A percentile compares a stretch with the other conserved stretches of the same genome.
Conservation (phyloP, 2,888 invertebrate genomes). For the Muschampia plurimacula region DNA sequence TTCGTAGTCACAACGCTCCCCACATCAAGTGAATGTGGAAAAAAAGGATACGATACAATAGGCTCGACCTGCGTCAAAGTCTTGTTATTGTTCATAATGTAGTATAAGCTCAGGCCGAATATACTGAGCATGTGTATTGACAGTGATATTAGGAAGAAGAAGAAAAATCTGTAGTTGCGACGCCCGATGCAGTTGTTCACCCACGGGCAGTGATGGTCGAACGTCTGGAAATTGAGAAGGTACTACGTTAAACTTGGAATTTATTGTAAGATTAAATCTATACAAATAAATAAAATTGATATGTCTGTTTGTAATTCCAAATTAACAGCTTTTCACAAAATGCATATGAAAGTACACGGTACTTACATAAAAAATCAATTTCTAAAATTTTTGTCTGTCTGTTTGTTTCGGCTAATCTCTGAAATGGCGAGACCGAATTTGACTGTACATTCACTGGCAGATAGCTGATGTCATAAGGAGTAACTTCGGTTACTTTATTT, state of each 20-base stretch:
- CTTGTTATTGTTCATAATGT: constrained; percentile 94
- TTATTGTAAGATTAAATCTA: too few relatives aligned
- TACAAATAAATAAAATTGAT: too few relatives aligned
- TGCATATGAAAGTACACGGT: too few relatives aligned
- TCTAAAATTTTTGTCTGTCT: too few relatives aligned
- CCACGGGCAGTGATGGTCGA: constrained; percentile 99
- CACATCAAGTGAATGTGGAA: neutral
- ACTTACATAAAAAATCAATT: too few relatives aligned
- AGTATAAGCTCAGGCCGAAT: constrained; percentile 96
- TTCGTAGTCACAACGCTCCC: neutral
- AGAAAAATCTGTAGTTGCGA: constrained; percentile 99
- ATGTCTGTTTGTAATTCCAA: too few relatives aligned
- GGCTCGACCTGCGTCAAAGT: constrained; percentile 92
- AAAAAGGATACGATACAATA: constrained; percentile 94
- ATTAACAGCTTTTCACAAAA: too few relatives aligned
- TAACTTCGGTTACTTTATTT: too few relatives aligned
- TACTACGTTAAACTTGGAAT: neutral
- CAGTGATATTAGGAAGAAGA: constrained; percentile 98
- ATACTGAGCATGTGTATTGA: constrained; percentile 99
- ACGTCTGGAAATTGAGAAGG: constrained; percentile 90
- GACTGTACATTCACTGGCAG: too few relatives aligned
- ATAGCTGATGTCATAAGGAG: too few relatives aligned
- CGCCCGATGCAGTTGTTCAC: constrained; percentile 99
- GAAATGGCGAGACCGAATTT: too few relatives aligned
- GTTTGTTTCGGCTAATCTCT: too few relatives aligned